Evolutionary conservation across 2,797 vertebrate genomes (phyloP).

Genomic region (Peromyscus aztecus): DNA sequence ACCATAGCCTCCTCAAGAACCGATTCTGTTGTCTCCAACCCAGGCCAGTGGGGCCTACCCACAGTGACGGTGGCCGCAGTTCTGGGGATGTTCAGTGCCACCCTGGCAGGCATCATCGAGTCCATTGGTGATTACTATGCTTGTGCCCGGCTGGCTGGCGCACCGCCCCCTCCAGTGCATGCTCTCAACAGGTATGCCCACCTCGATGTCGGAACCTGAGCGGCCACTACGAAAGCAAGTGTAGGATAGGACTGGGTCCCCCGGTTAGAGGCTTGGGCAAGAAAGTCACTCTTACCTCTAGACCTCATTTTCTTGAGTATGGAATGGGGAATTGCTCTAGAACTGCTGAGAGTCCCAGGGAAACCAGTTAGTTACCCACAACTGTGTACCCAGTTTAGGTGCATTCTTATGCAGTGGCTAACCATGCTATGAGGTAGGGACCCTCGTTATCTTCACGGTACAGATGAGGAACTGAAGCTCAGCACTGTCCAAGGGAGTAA

Average conservation of each 20-base stretch:
- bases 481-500: neutral
- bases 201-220: neutral
- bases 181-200: slow-evolving; percentile 95
- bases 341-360: neutral
- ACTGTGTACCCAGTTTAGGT: too few species aligned
- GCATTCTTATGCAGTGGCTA: neutral
- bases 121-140: slow-evolving; percentile 98
- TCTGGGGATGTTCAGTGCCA: slow-evolving; percentile 98
- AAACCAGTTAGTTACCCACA: neutral
- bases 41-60: slow-evolving; percentile 98
- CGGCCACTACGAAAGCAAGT: neutral
- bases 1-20: neutral
- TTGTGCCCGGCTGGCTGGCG: slow-evolving; percentile 96
- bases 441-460: neutral
- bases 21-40: neutral
- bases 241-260: neutral
- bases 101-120: slow-evolving; percentile 95
- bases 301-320: neutral
- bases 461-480: slow-evolving; percentile 21
- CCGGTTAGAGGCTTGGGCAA: neutral
- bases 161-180: slow-evolving; percentile 94
- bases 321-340: neutral
- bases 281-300: neutral
- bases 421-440: neutral
- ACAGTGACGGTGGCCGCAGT: slow-evolving; percentile 95